Evolutionary conservation across 2,113 vertebrate genomes (phyloP).

Genomic region (Pelodiscus sinensis): DNA sequence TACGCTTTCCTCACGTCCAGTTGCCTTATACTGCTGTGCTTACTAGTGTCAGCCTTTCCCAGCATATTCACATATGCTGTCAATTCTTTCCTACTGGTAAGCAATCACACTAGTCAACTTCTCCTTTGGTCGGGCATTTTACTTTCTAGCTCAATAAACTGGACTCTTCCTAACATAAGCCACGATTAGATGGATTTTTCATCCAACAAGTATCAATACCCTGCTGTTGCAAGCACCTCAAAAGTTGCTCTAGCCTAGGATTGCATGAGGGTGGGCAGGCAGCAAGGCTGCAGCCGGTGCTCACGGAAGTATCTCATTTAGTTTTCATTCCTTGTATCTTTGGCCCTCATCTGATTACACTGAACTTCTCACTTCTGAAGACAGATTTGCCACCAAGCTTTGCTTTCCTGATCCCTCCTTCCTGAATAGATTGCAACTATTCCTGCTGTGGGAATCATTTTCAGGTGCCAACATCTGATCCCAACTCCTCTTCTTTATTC

Average conservation of each 20-base stretch:
- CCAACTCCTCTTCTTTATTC: no score
- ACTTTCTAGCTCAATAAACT: neutral
- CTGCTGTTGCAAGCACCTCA: neutral
- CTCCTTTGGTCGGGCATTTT: neutral
- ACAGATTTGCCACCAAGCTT: neutral
- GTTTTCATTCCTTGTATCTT: neutral
- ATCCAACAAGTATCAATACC: neutral
- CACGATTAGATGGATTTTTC: neutral
- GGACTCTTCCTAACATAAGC: constrained; percentile 13
- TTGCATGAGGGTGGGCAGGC: neutral
- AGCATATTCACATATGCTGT: neutral
- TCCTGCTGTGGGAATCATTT: no score
- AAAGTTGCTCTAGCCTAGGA: no score
- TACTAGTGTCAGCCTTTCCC: neutral
- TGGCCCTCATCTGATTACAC: neutral
- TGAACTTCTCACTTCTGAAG: neutral
- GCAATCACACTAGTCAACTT: neutral
- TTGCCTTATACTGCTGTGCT: no score
- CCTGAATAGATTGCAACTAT: no score
- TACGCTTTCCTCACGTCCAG: neutral
- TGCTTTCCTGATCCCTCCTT: neutral
- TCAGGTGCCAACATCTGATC: no score
- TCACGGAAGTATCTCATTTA: neutral
- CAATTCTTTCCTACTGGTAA: constrained; percentile 10
- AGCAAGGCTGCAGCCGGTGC: neutral